Evolutionary conservation across 2,888 invertebrate genomes (phyloP).

Genomic region (Cantharis nigra): DNA sequence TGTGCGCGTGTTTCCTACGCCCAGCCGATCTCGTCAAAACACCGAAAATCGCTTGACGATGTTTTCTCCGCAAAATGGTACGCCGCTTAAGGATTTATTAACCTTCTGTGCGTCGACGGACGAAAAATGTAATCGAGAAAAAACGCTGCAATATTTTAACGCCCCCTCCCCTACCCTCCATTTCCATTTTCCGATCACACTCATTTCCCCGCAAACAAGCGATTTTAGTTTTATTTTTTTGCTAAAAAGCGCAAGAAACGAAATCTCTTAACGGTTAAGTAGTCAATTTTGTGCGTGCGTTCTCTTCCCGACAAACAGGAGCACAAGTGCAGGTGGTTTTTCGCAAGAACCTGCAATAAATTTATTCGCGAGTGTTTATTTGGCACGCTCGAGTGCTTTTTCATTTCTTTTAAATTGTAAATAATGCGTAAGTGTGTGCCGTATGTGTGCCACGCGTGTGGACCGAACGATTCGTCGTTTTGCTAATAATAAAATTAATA

Average conservation of each 20-base stretch:
- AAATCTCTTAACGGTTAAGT: background rate
- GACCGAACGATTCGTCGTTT: slow-evolving; percentile 28
- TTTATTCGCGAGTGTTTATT: slow-evolving; percentile 21
- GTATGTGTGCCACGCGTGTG: slow-evolving; percentile 16
- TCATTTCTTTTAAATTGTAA: slow-evolving; percentile 46
- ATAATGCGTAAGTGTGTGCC: slow-evolving; percentile 33
- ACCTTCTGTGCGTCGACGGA: background rate
- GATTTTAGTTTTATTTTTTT: background rate
- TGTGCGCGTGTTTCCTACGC: background rate
- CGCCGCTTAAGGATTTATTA: background rate
- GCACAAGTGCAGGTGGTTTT: background rate
- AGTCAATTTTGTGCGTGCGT: background rate
- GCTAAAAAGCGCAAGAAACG: background rate
- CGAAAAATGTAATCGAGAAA: background rate
- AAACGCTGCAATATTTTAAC: background rate
- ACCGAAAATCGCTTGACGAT: background rate
- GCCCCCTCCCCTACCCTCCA: background rate
- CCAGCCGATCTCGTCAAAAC: background rate
- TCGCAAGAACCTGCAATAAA: slow-evolving; percentile 1
- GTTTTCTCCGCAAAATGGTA: background rate
- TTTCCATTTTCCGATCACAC: background rate
- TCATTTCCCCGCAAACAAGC: background rate
- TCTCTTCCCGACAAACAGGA: background rate
- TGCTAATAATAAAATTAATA: slow-evolving; percentile 23
- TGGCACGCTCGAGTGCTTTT: slow-evolving; percentile 36